Evolutionary conservation across 30 jellyfish, hydroid and myxozoan species (phyloP).

Genomic region (Kudoa iwatai): DNA sequence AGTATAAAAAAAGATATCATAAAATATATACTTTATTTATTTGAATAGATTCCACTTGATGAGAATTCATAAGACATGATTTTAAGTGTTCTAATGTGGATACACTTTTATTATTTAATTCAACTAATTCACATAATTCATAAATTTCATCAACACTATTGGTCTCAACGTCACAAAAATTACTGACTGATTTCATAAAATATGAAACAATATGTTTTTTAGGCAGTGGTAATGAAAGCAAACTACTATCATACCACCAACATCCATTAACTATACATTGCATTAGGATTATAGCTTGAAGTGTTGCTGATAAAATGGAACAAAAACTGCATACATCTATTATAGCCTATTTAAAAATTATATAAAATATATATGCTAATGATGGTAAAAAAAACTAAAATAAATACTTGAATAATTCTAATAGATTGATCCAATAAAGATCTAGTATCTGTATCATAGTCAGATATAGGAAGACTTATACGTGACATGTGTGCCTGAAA

Average conservation of each 20-base stretch:
- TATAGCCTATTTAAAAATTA: constrained; percentile 21
- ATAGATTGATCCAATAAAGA: constrained; percentile 73
- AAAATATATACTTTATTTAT: too few relatives aligned
- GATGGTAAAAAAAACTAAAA: not conserved
- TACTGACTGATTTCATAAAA: too few relatives aligned
- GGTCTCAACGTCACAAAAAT: not conserved
- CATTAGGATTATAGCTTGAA: constrained; percentile 11
- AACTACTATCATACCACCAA: constrained; percentile 32
- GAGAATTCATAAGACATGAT: too few relatives aligned
- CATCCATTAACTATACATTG: constrained; percentile 63
- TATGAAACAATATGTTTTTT: constrained; percentile 4
- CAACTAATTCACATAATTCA: not conserved
- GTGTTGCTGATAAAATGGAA: constrained; percentile 44
- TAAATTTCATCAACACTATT: not conserved
- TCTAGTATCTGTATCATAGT: constrained; percentile 58
- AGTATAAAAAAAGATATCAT: too few relatives aligned
- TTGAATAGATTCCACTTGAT: too few relatives aligned
- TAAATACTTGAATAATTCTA: constrained; percentile 25
- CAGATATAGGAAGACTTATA: constrained; percentile 33
- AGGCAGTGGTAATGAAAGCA: constrained; percentile 5
- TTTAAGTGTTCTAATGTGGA: too few relatives aligned
- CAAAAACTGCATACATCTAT: constrained; percentile 54
- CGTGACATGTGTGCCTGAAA: constrained; percentile 70
- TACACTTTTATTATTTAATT: too few relatives aligned
- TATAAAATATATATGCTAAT: not conserved